Evolutionary conservation across 2,113 vertebrate species (phyloP).

Genomic region (Andinoacara biseriatus): DNA sequence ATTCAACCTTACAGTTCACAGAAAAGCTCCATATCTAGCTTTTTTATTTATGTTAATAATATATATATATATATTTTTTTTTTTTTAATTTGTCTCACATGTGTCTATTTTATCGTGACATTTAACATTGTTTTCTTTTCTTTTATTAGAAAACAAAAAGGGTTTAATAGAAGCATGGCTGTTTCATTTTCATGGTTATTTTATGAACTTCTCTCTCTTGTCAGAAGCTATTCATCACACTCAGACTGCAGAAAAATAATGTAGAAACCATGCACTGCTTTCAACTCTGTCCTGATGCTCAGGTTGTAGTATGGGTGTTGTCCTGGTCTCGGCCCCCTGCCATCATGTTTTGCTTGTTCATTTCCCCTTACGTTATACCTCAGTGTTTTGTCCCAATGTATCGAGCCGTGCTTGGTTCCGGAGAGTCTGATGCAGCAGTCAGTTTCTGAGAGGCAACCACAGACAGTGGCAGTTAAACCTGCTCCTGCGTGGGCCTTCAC

Average conservation of each 20-base stretch:
- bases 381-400: constrained; percentile 2
- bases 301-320: constrained; percentile 23
- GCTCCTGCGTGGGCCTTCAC: constrained; percentile 37
- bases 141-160: neutral
- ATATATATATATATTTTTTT: neutral
- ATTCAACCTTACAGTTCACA: constrained; percentile 1
- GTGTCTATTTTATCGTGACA: neutral
- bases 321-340: constrained; percentile 48
- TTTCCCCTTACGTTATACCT: constrained; percentile 11
- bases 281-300: constrained; percentile 20
- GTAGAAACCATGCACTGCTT: constrained; percentile 31
- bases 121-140: neutral
- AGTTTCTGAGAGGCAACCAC: constrained; percentile 36
- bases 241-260: constrained; percentile 10
- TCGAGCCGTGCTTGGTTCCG: neutral
- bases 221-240: constrained; percentile 12
- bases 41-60: neutral
- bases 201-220: constrained; percentile 8
- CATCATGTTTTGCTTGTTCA: constrained; percentile 36
- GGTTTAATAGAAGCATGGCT: neutral
- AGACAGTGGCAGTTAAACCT: constrained; percentile 58
- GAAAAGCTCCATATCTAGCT: neutral
- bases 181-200: constrained; percentile 1
- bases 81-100: neutral
- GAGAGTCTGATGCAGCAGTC: constrained; percentile 20